Conservation (phyloP, 2,113 vertebrate genomes). For the Ptyas mucosa region DNA sequence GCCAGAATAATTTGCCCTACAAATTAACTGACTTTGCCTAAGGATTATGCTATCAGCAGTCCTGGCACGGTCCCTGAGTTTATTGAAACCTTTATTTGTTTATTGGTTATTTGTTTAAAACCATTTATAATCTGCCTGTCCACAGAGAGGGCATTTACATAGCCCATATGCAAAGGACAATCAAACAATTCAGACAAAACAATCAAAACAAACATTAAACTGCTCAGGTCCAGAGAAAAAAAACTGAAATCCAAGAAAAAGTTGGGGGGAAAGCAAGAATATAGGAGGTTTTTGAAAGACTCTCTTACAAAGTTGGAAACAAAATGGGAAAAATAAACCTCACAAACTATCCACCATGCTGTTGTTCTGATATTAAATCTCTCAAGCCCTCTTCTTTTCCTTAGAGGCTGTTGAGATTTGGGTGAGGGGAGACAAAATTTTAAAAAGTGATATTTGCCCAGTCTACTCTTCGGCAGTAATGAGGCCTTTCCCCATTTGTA, state of each 20-base stretch:
- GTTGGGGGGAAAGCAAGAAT: not conserved
- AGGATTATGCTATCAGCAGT: not conserved
- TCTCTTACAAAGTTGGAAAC: not conserved
- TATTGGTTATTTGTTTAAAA: constrained; percentile 20
- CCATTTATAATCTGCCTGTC: constrained; percentile 1
- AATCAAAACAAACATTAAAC: constrained; percentile 2
- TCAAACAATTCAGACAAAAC: constrained; percentile 3
- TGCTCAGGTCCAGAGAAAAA: not conserved
- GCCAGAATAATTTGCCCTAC: not conserved
- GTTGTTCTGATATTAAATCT: not conserved
- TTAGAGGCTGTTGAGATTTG: not conserved
- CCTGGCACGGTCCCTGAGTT: not conserved
- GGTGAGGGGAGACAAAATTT: not conserved
- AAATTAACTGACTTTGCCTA: constrained; percentile 12
- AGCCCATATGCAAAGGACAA: constrained; percentile 21
- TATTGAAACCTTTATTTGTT: constrained; percentile 6
- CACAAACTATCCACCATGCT: not conserved
- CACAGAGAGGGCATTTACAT: not conserved
- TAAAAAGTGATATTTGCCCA: not conserved
- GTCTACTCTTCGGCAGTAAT: not conserved
- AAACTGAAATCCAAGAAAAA: not conserved
- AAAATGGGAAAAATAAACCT: not conserved
- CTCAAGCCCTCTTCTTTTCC: not conserved
- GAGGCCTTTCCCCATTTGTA: not conserved
- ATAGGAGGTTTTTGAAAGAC: not conserved